These are phyloP conservation scores for Drosophila mimica DNA, from an alignment of 2,888 invertebrate genomes.

Conservation along the genomic window DNA sequence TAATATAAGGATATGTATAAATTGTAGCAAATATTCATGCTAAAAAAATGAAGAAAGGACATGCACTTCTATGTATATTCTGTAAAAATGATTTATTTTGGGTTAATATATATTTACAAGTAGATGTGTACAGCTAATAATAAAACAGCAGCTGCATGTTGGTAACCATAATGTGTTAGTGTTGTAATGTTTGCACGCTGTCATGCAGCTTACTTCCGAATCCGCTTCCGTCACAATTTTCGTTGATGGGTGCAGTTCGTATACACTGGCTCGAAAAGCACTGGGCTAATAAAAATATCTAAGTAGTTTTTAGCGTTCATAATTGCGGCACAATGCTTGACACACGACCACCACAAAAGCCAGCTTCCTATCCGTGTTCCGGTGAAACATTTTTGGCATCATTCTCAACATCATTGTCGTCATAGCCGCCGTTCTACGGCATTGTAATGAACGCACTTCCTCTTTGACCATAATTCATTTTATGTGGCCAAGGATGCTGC, in stretches of 20 bases:
- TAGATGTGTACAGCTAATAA: not conserved
- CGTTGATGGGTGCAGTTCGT: conserved; percentile 27
- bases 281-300: conserved; percentile 74
- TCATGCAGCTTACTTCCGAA: conserved; percentile 66
- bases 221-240: conserved; percentile 39
- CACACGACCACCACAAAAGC: conserved; percentile 83
- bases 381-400: conserved; percentile 53
- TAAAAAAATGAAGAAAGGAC: not conserved
- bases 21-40: not conserved
- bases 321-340: conserved; percentile 82
- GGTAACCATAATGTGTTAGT: conserved; percentile 28
- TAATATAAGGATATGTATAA: not conserved
- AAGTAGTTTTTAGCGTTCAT: conserved; percentile 81
- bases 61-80: not conserved
- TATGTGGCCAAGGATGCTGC: conserved; percentile 40
- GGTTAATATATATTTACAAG: not conserved
- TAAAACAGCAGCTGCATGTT: not conserved
- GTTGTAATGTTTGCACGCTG: conserved; percentile 64
- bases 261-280: conserved; percentile 11
- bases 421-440: conserved; percentile 32
- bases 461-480: conserved; percentile 67
- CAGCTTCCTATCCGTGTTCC: conserved; percentile 68
- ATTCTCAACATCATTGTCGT: conserved; percentile 32
- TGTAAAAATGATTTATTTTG: not conserved
- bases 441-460: conserved; percentile 66